Conservation (phyloP, 2,888 invertebrate genomes). For the Oasisia sp. region DNA sequence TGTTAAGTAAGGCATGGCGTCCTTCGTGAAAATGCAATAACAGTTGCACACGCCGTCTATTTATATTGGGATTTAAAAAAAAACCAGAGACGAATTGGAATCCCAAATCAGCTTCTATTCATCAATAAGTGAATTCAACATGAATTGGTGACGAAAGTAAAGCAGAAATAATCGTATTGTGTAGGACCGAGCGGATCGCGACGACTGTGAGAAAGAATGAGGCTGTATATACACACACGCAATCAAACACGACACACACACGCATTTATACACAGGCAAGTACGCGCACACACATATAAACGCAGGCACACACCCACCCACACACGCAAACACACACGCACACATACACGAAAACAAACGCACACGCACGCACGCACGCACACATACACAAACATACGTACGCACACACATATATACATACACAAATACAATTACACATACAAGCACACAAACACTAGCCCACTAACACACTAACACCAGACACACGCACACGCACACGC, state of each 20-base stretch:
- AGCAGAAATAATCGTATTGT: no score
- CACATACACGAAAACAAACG: not conserved
- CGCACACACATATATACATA: not conserved
- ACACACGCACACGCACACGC: constrained; percentile 17
- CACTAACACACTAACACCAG: not conserved
- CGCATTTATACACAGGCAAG: not conserved
- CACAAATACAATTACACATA: constrained; percentile 17
- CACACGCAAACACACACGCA: not conserved
- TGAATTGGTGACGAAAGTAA: no score
- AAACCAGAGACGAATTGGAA: not conserved
- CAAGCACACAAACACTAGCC: not conserved
- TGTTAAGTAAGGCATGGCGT: no score
- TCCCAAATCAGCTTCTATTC: not conserved
- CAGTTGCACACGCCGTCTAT: not conserved
- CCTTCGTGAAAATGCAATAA: constrained; percentile 5
- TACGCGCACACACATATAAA: not conserved
- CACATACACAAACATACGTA: not conserved
- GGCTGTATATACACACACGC: constrained; percentile 20
- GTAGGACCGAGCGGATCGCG: no score
- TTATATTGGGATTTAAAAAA: not conserved
- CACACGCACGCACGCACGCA: not conserved
- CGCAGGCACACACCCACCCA: not conserved
- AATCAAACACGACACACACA: constrained; percentile 17
- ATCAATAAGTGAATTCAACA: not conserved
- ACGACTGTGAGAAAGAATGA: no score